These are phyloP conservation scores for Piprites chloris DNA, from an alignment of 2,113 vertebrate species.

Conservation along the genomic window DNA sequence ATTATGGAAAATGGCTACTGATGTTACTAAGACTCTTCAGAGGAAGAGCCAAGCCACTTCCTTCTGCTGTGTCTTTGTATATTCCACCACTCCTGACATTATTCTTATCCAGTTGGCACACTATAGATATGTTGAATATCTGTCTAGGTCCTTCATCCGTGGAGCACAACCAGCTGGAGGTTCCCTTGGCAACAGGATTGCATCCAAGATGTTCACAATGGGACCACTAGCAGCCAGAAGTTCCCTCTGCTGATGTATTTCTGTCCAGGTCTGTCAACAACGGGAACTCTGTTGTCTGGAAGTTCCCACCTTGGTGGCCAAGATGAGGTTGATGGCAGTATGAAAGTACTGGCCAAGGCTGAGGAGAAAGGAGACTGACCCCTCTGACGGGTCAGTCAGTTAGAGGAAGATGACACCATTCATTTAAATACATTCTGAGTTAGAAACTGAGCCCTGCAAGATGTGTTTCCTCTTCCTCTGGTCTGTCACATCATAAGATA, in stretches of 20 bases:
- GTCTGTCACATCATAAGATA: accelerated
- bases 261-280: not conserved
- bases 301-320: not conserved
- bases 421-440: not conserved
- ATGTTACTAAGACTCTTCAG: not conserved
- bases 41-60: not conserved
- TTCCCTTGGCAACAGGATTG: not conserved
- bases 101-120: not conserved
- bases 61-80: not conserved
- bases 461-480: not conserved
- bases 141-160: not conserved
- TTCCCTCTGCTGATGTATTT: not conserved
- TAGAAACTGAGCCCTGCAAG: not conserved
- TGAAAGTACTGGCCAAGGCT: not conserved
- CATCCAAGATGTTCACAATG: not conserved
- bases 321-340: not conserved
- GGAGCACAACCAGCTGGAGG: not conserved
- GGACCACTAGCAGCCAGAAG: not conserved
- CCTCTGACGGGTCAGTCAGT: not conserved
- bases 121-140: not conserved
- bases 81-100: not conserved
- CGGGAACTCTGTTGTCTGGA: not conserved
- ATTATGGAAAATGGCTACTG: not conserved
- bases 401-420: not conserved
- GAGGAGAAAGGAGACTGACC: not conserved